These are phyloP conservation scores for Calyptomena viridis DNA, from an alignment of 2,113 vertebrate genomes.

Conservation along the genomic window DNA sequence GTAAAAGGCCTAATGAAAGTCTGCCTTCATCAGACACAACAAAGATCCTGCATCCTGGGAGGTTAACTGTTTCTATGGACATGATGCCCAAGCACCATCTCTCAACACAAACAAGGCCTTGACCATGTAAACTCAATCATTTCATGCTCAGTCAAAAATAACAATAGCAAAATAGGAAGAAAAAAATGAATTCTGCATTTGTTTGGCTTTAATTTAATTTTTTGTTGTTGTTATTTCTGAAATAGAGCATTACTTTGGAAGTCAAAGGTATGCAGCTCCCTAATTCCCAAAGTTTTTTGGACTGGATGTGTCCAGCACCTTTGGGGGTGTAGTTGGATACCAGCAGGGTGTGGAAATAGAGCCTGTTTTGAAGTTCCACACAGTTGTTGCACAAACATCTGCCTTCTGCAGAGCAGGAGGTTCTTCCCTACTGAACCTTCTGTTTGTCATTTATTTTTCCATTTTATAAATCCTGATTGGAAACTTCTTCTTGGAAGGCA, in stretches of 20 bases:
- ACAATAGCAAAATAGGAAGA: neutral
- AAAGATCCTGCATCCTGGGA: constrained; percentile 66
- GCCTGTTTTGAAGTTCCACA: neutral
- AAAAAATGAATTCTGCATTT: neutral
- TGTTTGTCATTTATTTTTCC: constrained; percentile 75
- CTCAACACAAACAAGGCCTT: constrained; percentile 40
- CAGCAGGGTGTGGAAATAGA: neutral
- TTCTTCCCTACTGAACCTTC: constrained; percentile 45
- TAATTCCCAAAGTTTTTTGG: neutral
- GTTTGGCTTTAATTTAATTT: neutral
- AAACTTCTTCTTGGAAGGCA: constrained; percentile 69
- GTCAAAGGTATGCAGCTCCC: constrained; percentile 16
- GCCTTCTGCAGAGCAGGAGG: constrained; percentile 19
- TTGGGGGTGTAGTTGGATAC: neutral
- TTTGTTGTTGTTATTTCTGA: neutral
- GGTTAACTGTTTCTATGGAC: constrained; percentile 63
- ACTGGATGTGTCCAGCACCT: constrained; percentile 13
- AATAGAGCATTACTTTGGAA: neutral
- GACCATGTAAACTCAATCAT: neutral
- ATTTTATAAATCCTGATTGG: constrained; percentile 68
- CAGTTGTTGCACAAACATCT: constrained; percentile 31
- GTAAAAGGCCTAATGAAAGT: constrained; percentile 82
- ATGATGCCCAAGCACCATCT: constrained; percentile 33
- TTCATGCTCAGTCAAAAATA: constrained; percentile 48
- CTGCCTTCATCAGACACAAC: constrained; percentile 82